Evolutionary conservation across 1,140 invertebrate species (phyloP).

Genomic region (Zaprionus vittiger): DNA sequence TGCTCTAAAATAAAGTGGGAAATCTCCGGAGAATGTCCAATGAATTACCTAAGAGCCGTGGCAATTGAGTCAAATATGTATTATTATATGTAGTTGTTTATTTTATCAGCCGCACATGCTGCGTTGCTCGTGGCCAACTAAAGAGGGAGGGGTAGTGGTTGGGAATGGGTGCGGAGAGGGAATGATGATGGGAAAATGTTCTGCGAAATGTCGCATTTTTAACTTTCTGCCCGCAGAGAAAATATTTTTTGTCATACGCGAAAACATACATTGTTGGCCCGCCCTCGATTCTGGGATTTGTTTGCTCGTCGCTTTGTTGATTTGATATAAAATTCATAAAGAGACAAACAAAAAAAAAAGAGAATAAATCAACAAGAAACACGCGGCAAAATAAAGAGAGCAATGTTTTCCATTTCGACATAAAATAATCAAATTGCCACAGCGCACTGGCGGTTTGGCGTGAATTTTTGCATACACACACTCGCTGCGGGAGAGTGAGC

Average conservation of each 20-base stretch:
- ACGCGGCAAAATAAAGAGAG: constrained; percentile 1
- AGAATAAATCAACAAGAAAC: background rate
- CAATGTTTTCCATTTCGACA: constrained; percentile 67
- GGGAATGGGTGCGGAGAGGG: background rate
- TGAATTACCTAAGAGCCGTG: background rate
- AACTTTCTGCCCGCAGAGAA: constrained; percentile 56
- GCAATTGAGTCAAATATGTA: background rate
- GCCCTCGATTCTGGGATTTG: background rate
- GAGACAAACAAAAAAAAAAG: constrained; percentile 18
- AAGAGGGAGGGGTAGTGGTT: background rate
- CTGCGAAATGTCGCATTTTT: constrained; percentile 45
- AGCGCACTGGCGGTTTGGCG: constrained; percentile 42
- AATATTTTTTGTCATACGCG: constrained; percentile 64
- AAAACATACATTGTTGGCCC: constrained; percentile 40
- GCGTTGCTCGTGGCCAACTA: constrained; percentile 28
- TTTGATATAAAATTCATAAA: constrained; percentile 77
- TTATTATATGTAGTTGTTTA: too few relatives aligned
- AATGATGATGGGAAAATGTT: constrained; percentile 2
- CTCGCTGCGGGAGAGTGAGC: constrained; percentile 6
- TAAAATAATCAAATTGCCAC: constrained; percentile 78
- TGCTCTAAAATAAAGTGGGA: background rate
- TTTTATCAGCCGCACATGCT: constrained; percentile 48
- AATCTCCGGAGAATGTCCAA: background rate
- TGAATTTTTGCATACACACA: constrained; percentile 37
- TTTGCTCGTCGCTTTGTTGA: constrained; percentile 55